Evolutionary conservation across 2,113 vertebrate genomes (phyloP).

Genomic region (Leptosomus discolor): DNA sequence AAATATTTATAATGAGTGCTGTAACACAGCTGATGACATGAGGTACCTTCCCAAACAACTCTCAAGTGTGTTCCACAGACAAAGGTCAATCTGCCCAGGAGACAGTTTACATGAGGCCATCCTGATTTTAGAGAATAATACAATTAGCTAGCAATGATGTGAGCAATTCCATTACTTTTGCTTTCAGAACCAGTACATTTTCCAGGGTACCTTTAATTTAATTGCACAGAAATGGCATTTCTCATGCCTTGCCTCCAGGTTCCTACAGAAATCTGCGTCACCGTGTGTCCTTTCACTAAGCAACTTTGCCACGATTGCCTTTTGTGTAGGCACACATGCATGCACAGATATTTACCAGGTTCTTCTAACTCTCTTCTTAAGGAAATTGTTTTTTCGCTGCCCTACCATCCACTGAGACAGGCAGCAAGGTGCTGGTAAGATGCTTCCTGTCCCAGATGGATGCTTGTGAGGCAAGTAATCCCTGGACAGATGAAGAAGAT

Average conservation of each 20-base stretch:
- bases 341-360: neutral
- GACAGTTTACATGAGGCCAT: neutral
- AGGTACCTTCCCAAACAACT: neutral
- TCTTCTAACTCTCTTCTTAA: neutral
- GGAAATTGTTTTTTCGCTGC: neutral
- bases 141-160: neutral
- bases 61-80: neutral
- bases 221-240: neutral
- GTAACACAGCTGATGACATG: accelerated
- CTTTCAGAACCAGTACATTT: neutral
- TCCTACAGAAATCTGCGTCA: neutral
- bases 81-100: neutral
- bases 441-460: neutral
- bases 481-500: neutral
- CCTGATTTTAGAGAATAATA: neutral
- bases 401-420: too few relatives aligned
- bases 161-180: neutral
- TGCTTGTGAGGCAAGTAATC: neutral
- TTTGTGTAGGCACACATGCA: neutral
- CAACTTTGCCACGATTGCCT: neutral
- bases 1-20: neutral
- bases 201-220: neutral
- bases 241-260: neutral
- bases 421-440: neutral
- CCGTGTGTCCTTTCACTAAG: neutral